Conservation (phyloP, 2,113 vertebrate genomes). For the Tragelaphus buxtoni region DNA sequence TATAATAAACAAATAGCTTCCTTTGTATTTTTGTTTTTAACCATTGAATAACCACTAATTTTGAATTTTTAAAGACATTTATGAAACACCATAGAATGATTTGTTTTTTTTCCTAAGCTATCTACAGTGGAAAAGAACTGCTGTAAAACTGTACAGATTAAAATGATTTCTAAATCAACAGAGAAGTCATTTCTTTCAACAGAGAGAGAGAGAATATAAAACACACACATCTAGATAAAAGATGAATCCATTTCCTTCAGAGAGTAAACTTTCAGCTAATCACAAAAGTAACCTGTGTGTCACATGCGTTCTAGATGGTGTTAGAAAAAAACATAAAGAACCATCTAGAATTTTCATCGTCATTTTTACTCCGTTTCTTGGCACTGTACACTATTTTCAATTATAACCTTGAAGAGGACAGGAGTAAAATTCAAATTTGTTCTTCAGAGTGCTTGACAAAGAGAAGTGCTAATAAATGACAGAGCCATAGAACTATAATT, state of each 20-base stretch:
- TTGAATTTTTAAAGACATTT: background rate
- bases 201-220: background rate
- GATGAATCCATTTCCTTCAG: background rate
- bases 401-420: background rate
- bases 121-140: background rate
- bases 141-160: background rate
- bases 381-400: background rate
- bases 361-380: background rate
- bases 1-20: constrained; percentile 1
- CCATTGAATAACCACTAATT: background rate
- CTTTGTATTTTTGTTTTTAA: background rate
- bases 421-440: background rate
- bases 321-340: background rate
- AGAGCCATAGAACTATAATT: background rate
- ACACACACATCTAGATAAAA: background rate
- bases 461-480: background rate
- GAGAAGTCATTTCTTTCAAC: background rate
- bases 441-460: background rate
- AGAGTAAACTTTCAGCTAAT: background rate
- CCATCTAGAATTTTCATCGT: background rate
- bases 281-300: background rate
- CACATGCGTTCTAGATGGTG: background rate
- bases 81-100: background rate
- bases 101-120: background rate
- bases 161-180: background rate